These are phyloP conservation scores for Brachystomella parvula DNA, from an alignment of 1,140 invertebrate genomes.

Conservation along the genomic window DNA sequence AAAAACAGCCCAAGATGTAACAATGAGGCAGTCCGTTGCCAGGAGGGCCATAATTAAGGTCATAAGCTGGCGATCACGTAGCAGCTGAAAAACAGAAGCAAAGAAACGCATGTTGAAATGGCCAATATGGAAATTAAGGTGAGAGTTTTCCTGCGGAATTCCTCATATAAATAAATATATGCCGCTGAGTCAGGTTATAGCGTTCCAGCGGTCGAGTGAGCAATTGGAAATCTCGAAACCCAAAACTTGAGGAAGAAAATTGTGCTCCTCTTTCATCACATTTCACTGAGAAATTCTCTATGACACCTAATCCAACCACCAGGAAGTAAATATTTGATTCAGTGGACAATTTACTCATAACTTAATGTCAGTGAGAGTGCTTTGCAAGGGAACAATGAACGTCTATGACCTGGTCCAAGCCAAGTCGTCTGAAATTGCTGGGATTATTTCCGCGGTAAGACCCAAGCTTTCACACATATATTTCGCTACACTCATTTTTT, in stretches of 20 bases:
- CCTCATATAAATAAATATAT: neutral
- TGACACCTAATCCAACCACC: too few species aligned
- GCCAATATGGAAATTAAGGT: too few species aligned
- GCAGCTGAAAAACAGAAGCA: conserved; percentile 48
- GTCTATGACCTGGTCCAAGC: neutral
- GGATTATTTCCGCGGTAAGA: neutral
- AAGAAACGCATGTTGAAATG: neutral
- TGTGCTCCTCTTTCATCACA: too few species aligned
- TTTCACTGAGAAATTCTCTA: too few species aligned
- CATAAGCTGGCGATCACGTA: conserved; percentile 76
- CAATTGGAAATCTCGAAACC: neutral
- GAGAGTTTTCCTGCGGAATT: neutral
- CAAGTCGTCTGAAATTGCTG: neutral
- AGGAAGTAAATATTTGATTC: too few species aligned
- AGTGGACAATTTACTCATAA: too few species aligned
- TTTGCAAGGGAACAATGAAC: too few species aligned
- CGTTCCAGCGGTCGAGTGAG: neutral
- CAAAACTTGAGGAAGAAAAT: too few species aligned
- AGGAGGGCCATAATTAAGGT: conserved; percentile 66
- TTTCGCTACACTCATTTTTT: too few species aligned
- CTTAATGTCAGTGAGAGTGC: too few species aligned
- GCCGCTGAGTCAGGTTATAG: neutral
- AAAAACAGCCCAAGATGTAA: conserved; percentile 67
- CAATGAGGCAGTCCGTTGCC: conserved; percentile 66
- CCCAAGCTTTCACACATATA: too few species aligned